A percentile compares a stretch with the other conserved stretches of the same genome.
Evolutionary conservation across 2,888 invertebrate species (phyloP).

Genomic region (Nomada flava): DNA sequence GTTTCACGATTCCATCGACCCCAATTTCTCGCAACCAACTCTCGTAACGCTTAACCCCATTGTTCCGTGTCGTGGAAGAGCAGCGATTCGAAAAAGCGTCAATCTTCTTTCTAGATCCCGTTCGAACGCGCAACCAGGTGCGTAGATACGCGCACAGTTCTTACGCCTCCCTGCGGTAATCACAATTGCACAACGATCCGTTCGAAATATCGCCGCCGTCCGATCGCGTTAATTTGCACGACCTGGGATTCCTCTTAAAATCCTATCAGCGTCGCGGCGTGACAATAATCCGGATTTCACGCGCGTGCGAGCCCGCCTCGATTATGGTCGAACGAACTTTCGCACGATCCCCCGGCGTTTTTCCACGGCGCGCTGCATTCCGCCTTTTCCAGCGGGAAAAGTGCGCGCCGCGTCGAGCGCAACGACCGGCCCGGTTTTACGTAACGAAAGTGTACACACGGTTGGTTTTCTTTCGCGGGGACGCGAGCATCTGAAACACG

Average conservation of each 20-base stretch:
- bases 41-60: conserved; percentile 24
- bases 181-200: conserved; percentile 15
- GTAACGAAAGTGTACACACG: conserved; percentile 40
- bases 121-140: conserved; percentile 18
- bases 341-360: conserved; percentile 39
- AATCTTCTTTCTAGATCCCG: conserved; percentile 37
- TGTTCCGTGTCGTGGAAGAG: conserved; percentile 29
- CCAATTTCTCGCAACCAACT: conserved; percentile 20
- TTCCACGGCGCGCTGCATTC: conserved; percentile 7
- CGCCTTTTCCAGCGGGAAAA: conserved; percentile 44
- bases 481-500: not conserved
- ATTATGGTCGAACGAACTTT: conserved; percentile 29
- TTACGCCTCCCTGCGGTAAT: not conserved
- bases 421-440: conserved; percentile 44
- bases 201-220: not conserved
- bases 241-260: not conserved
- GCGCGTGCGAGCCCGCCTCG: conserved; percentile 17
- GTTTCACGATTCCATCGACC: conserved; percentile 9
- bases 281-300: conserved; percentile 40
- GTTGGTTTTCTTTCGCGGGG: not conserved
- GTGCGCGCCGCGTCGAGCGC: conserved; percentile 21
- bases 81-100: conserved; percentile 35
- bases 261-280: conserved; percentile 27
- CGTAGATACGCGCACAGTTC: not conserved
- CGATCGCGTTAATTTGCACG: not conserved